These are phyloP conservation scores for Myotis davidii DNA, from an alignment of 2,113 vertebrate genomes.

Conservation along the genomic window DNA sequence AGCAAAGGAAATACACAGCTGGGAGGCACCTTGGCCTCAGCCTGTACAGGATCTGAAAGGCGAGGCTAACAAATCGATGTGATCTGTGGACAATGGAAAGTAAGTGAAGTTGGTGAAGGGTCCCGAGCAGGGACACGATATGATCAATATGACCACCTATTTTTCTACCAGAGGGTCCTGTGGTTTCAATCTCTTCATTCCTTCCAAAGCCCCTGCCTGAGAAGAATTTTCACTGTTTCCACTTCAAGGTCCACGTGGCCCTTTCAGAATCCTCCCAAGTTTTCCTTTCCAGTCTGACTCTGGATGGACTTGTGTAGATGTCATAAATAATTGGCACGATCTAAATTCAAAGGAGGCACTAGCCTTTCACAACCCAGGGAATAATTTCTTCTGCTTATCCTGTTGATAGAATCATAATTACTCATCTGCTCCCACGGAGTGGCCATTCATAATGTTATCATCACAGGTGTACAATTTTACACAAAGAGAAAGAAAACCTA, in stretches of 20 bases:
- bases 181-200: not conserved
- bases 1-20: not conserved
- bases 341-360: constrained; percentile 35
- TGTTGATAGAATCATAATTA: constrained; percentile 27
- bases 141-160: not conserved
- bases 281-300: not conserved
- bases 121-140: not conserved
- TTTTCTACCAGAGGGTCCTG: not conserved
- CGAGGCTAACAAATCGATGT: not conserved
- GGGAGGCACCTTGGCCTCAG: not conserved
- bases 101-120: not conserved
- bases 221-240: not conserved
- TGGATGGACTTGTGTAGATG: not conserved
- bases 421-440: not conserved
- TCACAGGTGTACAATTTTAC: not conserved
- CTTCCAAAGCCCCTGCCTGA: not conserved
- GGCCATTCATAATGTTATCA: constrained; percentile 5
- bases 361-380: not conserved
- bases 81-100: not conserved
- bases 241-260: not conserved
- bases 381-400: constrained; percentile 5
- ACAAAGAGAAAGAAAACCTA: constrained; percentile 10
- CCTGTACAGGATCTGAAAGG: not conserved
- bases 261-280: not conserved
- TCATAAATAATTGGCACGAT: not conserved